Conservation (phyloP, 2,888 invertebrate genomes). For the Nezara viridula region DNA sequence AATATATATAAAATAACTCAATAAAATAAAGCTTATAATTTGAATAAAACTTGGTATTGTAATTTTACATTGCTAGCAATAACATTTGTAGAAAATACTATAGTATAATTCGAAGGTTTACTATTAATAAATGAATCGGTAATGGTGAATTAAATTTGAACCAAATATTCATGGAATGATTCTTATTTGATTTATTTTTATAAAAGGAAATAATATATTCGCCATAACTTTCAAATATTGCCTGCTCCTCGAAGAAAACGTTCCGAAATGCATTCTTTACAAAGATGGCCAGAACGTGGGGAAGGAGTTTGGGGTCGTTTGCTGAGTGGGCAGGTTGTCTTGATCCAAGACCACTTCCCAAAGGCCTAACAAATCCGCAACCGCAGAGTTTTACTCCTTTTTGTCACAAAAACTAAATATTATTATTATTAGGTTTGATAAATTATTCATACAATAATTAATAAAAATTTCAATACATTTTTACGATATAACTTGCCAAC, state of each 20-base stretch:
- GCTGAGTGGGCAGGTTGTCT: neutral
- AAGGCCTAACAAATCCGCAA: neutral
- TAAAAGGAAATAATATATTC: neutral
- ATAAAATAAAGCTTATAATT: too few relatives aligned
- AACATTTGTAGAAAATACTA: too few relatives aligned
- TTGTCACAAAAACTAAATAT: neutral
- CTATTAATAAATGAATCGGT: too few relatives aligned
- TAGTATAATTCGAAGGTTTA: too few relatives aligned
- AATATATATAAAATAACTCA: too few relatives aligned
- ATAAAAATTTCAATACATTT: too few relatives aligned
- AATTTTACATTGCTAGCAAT: too few relatives aligned
- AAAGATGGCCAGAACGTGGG: neutral
- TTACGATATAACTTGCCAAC: too few relatives aligned
- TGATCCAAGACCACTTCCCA: neutral
- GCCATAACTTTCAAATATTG: neutral
- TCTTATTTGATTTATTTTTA: neutral
- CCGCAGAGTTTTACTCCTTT: neutral
- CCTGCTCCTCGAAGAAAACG: neutral
- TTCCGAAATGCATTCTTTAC: neutral
- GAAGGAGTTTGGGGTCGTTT: neutral
- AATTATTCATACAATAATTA: too few relatives aligned
- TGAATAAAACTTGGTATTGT: too few relatives aligned
- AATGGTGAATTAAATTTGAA: neutral
- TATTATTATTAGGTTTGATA: neutral
- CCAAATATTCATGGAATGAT: neutral